Evolutionary conservation across 2,888 invertebrate genomes (phyloP), one percentile per base, ranked within the genome.

Genomic region (Epiblema foenella): DNA sequence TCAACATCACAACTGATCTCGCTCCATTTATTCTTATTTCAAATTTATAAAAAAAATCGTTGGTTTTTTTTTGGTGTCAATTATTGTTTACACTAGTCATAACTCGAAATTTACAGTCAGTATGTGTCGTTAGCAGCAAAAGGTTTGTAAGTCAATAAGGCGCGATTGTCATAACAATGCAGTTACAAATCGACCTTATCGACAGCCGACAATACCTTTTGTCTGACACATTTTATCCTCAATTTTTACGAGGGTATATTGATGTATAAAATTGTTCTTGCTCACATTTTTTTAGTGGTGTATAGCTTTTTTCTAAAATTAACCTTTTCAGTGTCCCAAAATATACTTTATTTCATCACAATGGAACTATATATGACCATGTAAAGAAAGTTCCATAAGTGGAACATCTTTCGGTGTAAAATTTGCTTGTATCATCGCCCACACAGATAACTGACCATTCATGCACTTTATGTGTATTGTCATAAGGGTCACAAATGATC

Each of bases 21-120:
- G 33, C 17, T 33, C 29, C 33, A 18, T 58, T 39, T 10, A 37
- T 29, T 49, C 11, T 46, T 42, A 42, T 46, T 20, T 10, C 12
- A 17, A n/a, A 11, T 51, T 37, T 0, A 33, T 33, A 18, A 29
- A 15, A 49, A 1, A 1, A 17, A 10, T 58, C 1, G 42, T 59
- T 12, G 20, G n/a, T 60, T 37, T 18, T 3, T 18, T 3, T 62
- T 39, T 54, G 37, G 52, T 64, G 64, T 64, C 64, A 64, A 64
- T 64, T 64, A 39, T 64, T 54, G 49, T 63, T 64, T 64, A 64
- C 52, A 64, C 24, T 64, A 64, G 64, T 52, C 64, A 64, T n/a
- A n/a, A n/a, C n/a, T n/a, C n/a, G 39, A 51, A 52, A 63, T 33
- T 51, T 63, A 18, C 12, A 18, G 12, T 24, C 49, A 17, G 24